Percentiles rank a stretch among this genome's conserved stretches.
Conservation (phyloP, 2,797 vertebrate species). For the Pseudochirops cupreus region DNA sequence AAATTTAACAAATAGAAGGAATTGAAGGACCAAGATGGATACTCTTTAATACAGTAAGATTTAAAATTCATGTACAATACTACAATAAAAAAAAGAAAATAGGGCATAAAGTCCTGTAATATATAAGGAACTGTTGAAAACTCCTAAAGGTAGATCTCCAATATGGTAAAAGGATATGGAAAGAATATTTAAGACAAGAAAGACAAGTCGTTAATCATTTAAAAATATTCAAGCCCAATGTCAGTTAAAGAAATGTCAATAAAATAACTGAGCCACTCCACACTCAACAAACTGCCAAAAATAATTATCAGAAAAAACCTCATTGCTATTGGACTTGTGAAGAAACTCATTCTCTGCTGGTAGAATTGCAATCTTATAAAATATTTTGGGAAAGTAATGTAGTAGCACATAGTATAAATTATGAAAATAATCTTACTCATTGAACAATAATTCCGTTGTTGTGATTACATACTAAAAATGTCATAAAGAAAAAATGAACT, state of each 20-base stretch:
- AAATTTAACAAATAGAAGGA: not conserved
- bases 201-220: not conserved
- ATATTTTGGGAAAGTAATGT: not conserved
- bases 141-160: not conserved
- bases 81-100: not conserved
- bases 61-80: not conserved
- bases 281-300: not conserved
- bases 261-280: not conserved
- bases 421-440: not conserved
- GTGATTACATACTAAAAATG: not conserved
- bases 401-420: not conserved
- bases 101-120: not conserved
- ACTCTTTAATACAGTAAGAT: not conserved
- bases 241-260: not conserved
- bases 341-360: not conserved
- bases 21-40: not conserved
- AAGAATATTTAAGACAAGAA: not conserved
- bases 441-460: not conserved
- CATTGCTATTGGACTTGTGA: not conserved
- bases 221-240: not conserved
- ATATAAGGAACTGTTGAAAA: not conserved
- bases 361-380: not conserved
- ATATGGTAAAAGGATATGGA: not conserved
- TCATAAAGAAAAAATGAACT: not conserved
- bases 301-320: not conserved